Evolutionary conservation across 2,797 vertebrate genomes (phyloP), one percentile per base, ranked within the genome.

Genomic region (Chrosomus eos): DNA sequence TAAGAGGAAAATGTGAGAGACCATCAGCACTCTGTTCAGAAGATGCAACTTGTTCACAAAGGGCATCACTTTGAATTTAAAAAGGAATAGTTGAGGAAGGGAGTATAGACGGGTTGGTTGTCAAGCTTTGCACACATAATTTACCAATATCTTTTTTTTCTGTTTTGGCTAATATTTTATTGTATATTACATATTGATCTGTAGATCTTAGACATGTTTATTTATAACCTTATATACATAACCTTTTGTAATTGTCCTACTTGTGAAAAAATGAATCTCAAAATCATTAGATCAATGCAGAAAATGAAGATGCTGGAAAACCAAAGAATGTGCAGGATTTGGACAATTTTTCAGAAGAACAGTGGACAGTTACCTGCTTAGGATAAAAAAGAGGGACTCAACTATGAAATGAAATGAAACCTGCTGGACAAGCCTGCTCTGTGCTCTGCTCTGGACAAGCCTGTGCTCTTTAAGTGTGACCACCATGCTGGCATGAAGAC

Each of bases 1-100:
- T 71, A 55, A 68, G 74, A 78, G 82, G 13, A 58, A n/a, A n/a
- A 78, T 4, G 19, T 43, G 21, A 84, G 48, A 58, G n/a, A 51
- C 26, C 53, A 78, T 70, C 64, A 7, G 73, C 36, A 31, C 26
- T 68, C 82, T 51, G 58, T 40, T 28, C 18, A 28, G 62, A 53
- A 70, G 36, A 70, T 40, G 19, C 48, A 77, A 77, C 62, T 23
- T 73, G 6, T 82, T 82, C 28, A 48, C 38, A 26, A 64, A 45
- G 73, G 51, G 51, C 48, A 75, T n/a, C 21, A n/a, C 33, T 5
- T n/a, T 43, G 38, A 62, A 43, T 75, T 64, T 64, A 45, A 64
- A 78, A 62, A 19, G 11, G 7, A 58, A 58, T 55, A 38, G 51
- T n/a, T 55, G 13, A 36, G 31, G 1, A 23, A 36, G 23, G 31